phyloP scores from a whole-genome alignment of 2,797 vertebrate genomes.

The Podarcis lilfordi region DNA sequence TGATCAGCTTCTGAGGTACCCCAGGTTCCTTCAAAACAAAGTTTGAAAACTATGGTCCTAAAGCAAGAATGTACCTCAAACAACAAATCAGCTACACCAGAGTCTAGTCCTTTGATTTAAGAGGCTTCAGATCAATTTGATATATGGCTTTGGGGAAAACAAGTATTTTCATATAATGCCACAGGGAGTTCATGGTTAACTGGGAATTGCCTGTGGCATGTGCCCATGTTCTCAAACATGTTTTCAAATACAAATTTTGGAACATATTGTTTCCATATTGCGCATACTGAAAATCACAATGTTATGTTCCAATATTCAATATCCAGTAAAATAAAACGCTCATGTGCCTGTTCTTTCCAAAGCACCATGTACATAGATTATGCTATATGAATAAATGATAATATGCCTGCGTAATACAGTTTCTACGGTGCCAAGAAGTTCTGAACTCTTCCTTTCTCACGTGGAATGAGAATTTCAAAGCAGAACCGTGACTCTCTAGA shows the following conservation, averaged over 20 bases:
- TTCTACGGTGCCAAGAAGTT: background rate
- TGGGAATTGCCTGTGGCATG: background rate
- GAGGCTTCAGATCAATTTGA: background rate
- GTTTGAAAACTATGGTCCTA: too few relatives aligned
- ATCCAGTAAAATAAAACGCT: background rate
- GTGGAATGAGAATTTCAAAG: constrained; percentile 1
- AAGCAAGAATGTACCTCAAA: background rate
- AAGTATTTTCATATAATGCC: background rate
- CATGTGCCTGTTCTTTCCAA: background rate
- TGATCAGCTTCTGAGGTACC: background rate
- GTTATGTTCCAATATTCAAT: background rate
- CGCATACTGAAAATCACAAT: too few relatives aligned
- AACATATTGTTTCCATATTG: background rate
- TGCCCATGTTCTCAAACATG: background rate
- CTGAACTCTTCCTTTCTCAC: constrained; percentile 3
- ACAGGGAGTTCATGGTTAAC: background rate
- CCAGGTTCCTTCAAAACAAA: background rate
- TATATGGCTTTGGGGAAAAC: background rate
- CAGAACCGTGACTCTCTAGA: background rate
- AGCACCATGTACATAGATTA: background rate
- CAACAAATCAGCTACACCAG: background rate
- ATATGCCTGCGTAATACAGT: too few relatives aligned
- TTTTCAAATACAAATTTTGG: background rate
- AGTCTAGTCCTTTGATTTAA: background rate
- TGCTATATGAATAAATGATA: background rate